Evolutionary conservation across 1,140 invertebrate genomes (phyloP), one percentile per base, ranked within the genome.

Genomic region (Drosophila arawakana): DNA sequence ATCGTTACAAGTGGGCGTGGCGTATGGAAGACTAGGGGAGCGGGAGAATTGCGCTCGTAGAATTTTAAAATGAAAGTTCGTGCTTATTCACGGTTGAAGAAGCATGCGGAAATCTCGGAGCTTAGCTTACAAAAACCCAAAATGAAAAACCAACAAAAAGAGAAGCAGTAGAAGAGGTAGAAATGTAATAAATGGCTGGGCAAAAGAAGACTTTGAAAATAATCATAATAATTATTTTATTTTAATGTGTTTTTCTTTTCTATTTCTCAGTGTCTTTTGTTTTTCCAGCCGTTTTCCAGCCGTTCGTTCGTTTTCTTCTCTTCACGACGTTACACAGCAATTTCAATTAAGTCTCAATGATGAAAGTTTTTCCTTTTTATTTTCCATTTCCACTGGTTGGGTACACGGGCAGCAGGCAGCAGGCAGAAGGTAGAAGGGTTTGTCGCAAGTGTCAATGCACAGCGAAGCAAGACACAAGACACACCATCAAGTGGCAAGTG

Each of bases 41-140:
- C 2, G 18, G 18, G 15, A 52, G 60, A 15, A 43, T 54, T 54
- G 47, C 78, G 80, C 73, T 83, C 74, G 65, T 82, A 88, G 84
- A 88, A 88, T 88, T 80, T 89, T 84, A 81, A 89, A 89, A 89
- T 89, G 84, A 89, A 89, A 89, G 84, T 89, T 89, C 84, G 84
- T 89, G 84, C 84, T 82, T 78, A 81, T 89, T 78, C 81, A 89
- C 84, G 81, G 81, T 90, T 89, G 84, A 84, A 88, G 80, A 90
- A 89, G 75, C 84, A 89, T 89, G 85, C 84, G 84, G 84, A 89
- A 89, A 89, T 88, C 77, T 88, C 37, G 39, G 58, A 43, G 41
- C 34, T 13, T 43, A 61, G 35, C 44, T 44, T 13, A 44, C 30
- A 62, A 46, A 69, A 43, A 52, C 7, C 4, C 25, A 54, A 54